Base-by-base conservation (phyloP, 2,888 invertebrate genomes). In the Drosophila sordidapex region DNA sequence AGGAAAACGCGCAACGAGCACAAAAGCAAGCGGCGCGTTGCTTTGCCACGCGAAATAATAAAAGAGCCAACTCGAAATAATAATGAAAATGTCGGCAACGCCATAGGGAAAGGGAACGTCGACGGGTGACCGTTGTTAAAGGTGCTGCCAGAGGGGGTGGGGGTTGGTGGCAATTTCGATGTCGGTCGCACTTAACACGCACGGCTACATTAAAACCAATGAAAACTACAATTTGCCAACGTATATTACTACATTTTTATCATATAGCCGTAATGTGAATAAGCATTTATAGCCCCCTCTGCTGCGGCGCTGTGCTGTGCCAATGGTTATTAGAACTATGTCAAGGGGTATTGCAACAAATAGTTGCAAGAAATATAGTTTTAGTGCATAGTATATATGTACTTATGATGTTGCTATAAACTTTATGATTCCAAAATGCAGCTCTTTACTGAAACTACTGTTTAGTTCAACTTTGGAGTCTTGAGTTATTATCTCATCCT, bases 31-130 rank as follows among this genome's bases (percentile, higher is more conserved):
- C 81, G 72, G 71, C 83, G 77, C 77, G 77, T 84, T 69, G 85
- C 81, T 79, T 79, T 81, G 85, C 86, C 86, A 84, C 89, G 90
- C 88, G 86, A 90, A 90, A 89, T 85, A 87, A 90, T 83, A 89
- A 82, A 83, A 68, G 53, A 70, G 43, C 63, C 71, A 76, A 81
- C 86, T 86, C 74, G 72, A 90, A 86, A 90, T 89, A 90, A 87
- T 89, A 88, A 87, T 90, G 87, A 90, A 88, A 88, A 88, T 88
- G 90, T 88, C 86, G 86, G 76, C 71, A 68, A 57, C 52, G 52
- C 62, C 36, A 27, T 67, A 58, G 36, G 77, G 70, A 27, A 52
- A 63, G 51, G 60, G 76, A 49, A 68, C 43, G 15, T 40, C n/a
- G 67, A 49, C 51, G 58, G 54, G 43, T 38, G 59, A 48, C 40